phyloP scores from a whole-genome alignment of 2,888 invertebrate genomes.

The Lagria hirta region DNA sequence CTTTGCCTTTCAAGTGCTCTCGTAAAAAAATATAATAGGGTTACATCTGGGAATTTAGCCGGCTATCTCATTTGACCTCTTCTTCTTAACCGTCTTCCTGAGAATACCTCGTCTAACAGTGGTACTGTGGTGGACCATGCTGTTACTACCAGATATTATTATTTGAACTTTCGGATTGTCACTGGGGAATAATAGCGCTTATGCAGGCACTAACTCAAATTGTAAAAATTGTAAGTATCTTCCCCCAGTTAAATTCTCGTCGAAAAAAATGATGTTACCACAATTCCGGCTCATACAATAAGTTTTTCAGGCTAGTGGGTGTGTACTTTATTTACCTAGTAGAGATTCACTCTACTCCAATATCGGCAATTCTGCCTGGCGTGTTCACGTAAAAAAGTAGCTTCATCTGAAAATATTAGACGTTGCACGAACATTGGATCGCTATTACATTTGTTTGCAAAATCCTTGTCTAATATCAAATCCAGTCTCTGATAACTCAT shows the following conservation, averaged over 20 bases:
- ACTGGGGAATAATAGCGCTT: no score
- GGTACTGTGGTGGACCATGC: no score
- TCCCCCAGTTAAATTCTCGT: slow-evolving; percentile 1
- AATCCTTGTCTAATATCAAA: slow-evolving; percentile 1
- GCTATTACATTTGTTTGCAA: neutral
- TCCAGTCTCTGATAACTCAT: slow-evolving; percentile 1
- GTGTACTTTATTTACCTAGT: neutral
- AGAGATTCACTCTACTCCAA: neutral
- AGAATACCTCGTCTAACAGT: no score
- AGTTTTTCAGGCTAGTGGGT: neutral
- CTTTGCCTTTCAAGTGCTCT: no score
- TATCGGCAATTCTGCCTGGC: neutral
- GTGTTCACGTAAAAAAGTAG: neutral
- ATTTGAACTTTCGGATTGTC: no score
- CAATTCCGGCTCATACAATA: neutral
- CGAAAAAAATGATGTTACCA: neutral
- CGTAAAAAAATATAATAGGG: no score
- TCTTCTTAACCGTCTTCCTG: no score
- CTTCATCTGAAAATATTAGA: neutral
- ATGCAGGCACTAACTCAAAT: no score
- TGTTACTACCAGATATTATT: no score
- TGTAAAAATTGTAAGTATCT: no score
- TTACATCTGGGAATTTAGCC: no score
- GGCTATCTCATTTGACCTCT: no score
- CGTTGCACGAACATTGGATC: neutral